These are phyloP conservation scores for Siderastrea siderea DNA, from an alignment of 92 coral and sea anemone genomes.

Conservation along the genomic window DNA sequence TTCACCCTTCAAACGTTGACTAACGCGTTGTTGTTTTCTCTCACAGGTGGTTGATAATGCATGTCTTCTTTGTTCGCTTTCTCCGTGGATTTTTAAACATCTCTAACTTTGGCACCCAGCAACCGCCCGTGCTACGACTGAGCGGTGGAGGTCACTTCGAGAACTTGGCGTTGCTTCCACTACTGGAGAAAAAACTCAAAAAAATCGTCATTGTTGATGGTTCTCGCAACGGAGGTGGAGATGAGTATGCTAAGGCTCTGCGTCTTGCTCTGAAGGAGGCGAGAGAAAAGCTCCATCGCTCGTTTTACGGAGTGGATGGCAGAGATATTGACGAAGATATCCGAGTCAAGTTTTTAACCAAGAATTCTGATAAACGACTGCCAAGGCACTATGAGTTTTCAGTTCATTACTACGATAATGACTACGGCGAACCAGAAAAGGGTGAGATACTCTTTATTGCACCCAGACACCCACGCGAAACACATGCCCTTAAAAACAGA, in stretches of 20 bases:
- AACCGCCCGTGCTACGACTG: slow-evolving; percentile 68
- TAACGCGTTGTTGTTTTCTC: not conserved
- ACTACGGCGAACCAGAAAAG: not conserved
- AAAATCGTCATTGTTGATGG: slow-evolving; percentile 72
- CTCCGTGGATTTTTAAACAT: slow-evolving; percentile 67
- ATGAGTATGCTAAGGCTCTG: slow-evolving; percentile 47
- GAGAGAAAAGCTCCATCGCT: slow-evolving; percentile 63
- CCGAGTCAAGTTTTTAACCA: slow-evolving; percentile 33
- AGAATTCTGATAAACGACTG: not conserved
- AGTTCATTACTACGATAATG: slow-evolving; percentile 24
- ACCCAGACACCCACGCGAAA: slow-evolving; percentile 34
- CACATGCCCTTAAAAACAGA: not conserved
- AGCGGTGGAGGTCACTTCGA: slow-evolving; percentile 89
- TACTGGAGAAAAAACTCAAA: slow-evolving; percentile 56
- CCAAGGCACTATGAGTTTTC: slow-evolving; percentile 13
- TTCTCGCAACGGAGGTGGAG: slow-evolving; percentile 45
- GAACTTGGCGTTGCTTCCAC: slow-evolving; percentile 77
- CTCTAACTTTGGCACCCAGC: slow-evolving; percentile 50
- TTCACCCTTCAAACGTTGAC: not conserved
- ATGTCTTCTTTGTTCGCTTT: slow-evolving; percentile 61
- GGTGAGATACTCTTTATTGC: slow-evolving; percentile 27
- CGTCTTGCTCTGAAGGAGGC: slow-evolving; percentile 67
- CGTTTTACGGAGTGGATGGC: slow-evolving; percentile 44
- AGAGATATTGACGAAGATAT: slow-evolving; percentile 53
- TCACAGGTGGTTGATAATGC: slow-evolving; percentile 58